Evolutionary conservation across 1,140 invertebrate genomes (phyloP).

Genomic region (Drosophila albomicans): DNA sequence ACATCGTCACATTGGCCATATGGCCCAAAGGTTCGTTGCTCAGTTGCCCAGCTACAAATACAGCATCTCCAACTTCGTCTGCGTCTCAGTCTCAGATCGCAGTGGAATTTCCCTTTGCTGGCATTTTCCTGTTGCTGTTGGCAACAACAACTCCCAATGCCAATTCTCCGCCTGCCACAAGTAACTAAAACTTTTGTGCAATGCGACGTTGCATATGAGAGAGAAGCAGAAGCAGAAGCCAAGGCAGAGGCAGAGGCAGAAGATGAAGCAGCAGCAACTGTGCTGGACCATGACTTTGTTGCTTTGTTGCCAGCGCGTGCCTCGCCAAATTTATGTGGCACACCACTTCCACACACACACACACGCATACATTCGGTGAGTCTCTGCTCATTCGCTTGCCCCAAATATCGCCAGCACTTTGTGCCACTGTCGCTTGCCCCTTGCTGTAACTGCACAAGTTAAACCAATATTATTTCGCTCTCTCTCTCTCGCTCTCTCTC

Average conservation of each 20-base stretch:
- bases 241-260: background rate
- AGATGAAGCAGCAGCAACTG: background rate
- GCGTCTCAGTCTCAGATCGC: too few species aligned
- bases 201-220: conserved; percentile 25
- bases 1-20: conserved; percentile 37
- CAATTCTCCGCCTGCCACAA: conserved; percentile 29
- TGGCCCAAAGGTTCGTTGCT: conserved; percentile 33
- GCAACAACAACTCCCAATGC: conserved; percentile 1
- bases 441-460: conserved; percentile 58
- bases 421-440: background rate
- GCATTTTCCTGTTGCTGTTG: background rate
- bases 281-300: conserved; percentile 37
- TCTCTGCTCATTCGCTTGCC: background rate
- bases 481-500: conserved; percentile 1
- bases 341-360: conserved; percentile 10
- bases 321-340: conserved; percentile 46
- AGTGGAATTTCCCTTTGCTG: conserved; percentile 5
- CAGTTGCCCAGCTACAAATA: background rate
- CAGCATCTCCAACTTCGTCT: too few species aligned
- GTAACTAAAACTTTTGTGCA: conserved; percentile 43
- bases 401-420: background rate
- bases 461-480: conserved; percentile 72
- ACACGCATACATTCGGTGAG: too few species aligned
- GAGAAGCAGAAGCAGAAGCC: background rate
- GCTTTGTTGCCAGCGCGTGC: conserved; percentile 52